Percentiles rank a stretch among this genome's conserved stretches.
Conservation (phyloP, 1,140 invertebrate species). For the Popillia japonica region DNA sequence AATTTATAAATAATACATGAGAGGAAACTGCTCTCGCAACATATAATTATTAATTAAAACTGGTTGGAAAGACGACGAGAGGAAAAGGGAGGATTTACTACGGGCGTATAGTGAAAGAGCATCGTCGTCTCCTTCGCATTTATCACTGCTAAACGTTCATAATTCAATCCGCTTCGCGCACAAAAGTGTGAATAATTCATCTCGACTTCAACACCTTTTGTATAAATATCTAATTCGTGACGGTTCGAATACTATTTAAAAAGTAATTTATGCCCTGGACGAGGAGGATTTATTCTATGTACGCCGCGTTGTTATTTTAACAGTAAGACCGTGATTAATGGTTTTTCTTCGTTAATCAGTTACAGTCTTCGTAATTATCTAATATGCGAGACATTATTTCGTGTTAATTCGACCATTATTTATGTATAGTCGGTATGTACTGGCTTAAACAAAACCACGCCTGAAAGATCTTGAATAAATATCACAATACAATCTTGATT, state of each 20-base stretch:
- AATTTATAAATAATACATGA: slow-evolving; percentile 34
- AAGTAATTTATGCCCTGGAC: slow-evolving; percentile 19
- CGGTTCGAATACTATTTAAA: slow-evolving; percentile 20
- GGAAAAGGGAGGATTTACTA: background rate
- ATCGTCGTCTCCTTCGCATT: slow-evolving; percentile 10
- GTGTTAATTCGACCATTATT: background rate
- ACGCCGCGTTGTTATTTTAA: background rate
- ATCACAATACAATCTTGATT: no score
- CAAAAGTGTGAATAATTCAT: slow-evolving; percentile 23
- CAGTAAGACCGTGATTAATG: background rate
- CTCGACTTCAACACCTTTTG: slow-evolving; percentile 28
- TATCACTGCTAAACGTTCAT: slow-evolving; percentile 32
- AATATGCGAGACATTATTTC: background rate
- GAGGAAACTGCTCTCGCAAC: background rate
- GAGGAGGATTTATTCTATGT: slow-evolving; percentile 9
- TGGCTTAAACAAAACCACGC: no score
- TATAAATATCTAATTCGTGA: slow-evolving; percentile 34
- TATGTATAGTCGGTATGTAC: background rate
- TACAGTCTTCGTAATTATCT: slow-evolving; percentile 15
- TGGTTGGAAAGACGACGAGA: background rate
- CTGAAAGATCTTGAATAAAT: no score
- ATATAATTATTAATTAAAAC: slow-evolving; percentile 27
- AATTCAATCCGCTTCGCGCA: slow-evolving; percentile 26
- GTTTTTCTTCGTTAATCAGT: background rate
- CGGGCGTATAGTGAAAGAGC: slow-evolving; percentile 1